phyloP scores from a whole-genome alignment of 2,888 invertebrate species.

The Stramonita haemastoma region DNA sequence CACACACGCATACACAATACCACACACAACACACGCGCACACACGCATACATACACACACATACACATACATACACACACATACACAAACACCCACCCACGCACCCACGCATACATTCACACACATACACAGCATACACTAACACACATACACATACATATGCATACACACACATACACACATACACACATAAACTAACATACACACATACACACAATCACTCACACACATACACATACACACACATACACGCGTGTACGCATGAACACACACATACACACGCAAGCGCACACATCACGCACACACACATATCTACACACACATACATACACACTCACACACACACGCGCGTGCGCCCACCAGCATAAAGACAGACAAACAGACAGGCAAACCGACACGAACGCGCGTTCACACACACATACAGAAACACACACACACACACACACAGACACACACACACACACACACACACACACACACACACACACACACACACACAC shows the following conservation, averaged over 20 bases:
- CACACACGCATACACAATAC: neutral
- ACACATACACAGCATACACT: neutral
- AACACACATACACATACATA: neutral
- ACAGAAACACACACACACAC: neutral
- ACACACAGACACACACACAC: neutral
- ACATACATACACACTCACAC: neutral
- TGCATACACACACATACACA: neutral
- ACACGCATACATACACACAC: neutral
- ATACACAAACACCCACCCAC: neutral
- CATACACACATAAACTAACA: neutral
- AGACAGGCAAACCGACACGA: neutral
- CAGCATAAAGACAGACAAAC: neutral
- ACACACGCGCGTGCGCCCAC: neutral
- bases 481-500: neutral
- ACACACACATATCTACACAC: no score
- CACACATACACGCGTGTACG: neutral
- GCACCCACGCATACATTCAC: neutral
- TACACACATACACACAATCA: neutral
- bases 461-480: neutral
- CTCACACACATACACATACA: neutral
- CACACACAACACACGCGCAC: neutral
- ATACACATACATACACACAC: no score
- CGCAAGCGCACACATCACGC: no score
- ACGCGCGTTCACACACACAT: neutral
- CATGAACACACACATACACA: neutral